phyloP scores from a whole-genome alignment of 2,797 vertebrate species.

The Scolopax rusticola region DNA sequence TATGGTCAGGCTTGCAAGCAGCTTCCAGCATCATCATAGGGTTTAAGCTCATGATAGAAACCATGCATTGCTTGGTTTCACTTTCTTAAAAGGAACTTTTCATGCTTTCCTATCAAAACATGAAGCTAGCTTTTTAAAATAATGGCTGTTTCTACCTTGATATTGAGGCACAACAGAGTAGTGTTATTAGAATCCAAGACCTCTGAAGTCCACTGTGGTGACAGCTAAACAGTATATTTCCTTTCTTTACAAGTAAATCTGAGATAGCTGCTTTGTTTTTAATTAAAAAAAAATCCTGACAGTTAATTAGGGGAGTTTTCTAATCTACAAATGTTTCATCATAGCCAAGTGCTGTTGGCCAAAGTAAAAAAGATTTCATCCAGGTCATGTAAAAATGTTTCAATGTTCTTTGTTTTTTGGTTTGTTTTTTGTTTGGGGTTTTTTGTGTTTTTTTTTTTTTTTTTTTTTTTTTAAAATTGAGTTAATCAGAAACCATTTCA shows the following conservation, averaged over 20 bases:
- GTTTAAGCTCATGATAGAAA: background rate
- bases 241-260: background rate
- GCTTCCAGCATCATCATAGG: background rate
- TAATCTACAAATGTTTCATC: background rate
- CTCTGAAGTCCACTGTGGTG: background rate
- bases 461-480: background rate
- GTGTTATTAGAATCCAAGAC: background rate
- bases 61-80: background rate
- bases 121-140: rapidly evolving
- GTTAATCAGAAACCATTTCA: background rate
- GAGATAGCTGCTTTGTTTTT: background rate
- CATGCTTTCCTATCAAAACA: background rate
- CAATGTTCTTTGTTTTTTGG: background rate
- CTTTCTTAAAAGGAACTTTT: background rate
- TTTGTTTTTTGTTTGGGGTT: no score
- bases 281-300: background rate
- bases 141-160: background rate
- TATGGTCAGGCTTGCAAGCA: rapidly evolving
- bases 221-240: background rate
- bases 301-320: background rate
- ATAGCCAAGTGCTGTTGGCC: background rate
- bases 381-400: background rate
- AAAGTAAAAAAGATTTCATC: background rate
- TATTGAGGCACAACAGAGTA: background rate
- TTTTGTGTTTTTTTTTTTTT: background rate